Conservation (phyloP, 2,113 vertebrate species). For the Chiloscyllium plagiosum region DNA sequence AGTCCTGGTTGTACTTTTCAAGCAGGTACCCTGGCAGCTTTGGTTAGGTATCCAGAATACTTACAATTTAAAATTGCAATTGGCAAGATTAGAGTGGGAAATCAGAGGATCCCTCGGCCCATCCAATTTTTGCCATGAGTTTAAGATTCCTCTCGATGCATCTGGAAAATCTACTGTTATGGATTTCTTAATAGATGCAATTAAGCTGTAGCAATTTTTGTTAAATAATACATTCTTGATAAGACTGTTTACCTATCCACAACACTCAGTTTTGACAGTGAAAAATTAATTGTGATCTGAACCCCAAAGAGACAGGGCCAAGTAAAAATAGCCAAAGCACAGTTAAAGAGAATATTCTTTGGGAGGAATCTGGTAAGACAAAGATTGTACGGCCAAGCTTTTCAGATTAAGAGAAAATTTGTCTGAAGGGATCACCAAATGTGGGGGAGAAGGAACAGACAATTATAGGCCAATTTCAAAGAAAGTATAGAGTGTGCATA, state of each 20-base stretch:
- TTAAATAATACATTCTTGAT: too few relatives aligned
- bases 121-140: neutral
- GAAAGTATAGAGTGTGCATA: neutral
- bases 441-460: neutral
- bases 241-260: neutral
- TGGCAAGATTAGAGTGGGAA: neutral
- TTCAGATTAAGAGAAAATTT: neutral
- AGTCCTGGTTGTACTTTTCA: too few relatives aligned
- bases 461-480: neutral
- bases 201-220: too few relatives aligned
- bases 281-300: neutral
- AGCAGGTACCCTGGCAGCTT: too few relatives aligned
- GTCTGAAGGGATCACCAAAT: neutral
- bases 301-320: neutral
- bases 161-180: neutral
- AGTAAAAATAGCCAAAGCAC: neutral
- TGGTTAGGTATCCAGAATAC: neutral
- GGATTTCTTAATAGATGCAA: neutral
- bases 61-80: neutral
- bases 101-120: neutral
- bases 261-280: neutral
- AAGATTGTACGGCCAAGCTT: neutral
- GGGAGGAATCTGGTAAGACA: neutral
- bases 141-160: neutral
- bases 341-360: neutral